Base-by-base conservation (phyloP, 2,888 invertebrate genomes). In the Mimas tiliae region DNA sequence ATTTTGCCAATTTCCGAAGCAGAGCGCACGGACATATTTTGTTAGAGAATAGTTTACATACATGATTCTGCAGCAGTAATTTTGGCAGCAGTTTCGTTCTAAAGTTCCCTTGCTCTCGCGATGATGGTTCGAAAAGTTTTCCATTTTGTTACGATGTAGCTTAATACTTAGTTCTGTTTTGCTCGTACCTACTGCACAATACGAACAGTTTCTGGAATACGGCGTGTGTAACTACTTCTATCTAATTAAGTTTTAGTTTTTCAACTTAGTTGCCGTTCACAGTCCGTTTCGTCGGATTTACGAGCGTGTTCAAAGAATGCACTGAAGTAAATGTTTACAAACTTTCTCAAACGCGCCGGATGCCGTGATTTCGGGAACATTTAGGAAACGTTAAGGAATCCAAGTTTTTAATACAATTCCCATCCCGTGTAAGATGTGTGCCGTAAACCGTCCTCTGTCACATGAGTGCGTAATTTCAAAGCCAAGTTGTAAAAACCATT, bases 61-160 rank as follows among this genome's bases (percentile, higher is more conserved):
- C 74, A 74, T 69, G 75, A 73, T 77, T 70, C 74, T 68, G 72
- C 74, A 73, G 77, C 75, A 75, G 78, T 76, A 79, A 78, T 81
- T 82, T 86, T 84, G 87, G 82, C 84, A 86, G 74, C 80, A 73
- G 77, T 80, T 79, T 78, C 80, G 74, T 83, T 80, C 79, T 75
- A 75, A 85, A 84, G 80, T 86, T 82, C 74, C 70, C 75, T 76
- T 80, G 79, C 78, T 79, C 75, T 74, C 73, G 68, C 73, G 69
- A 73, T 76, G 75, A 79, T 78, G 79, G 81, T 81, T 81, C 74
- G 71, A 69, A 80, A 80, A 80, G 71, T 79, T 79, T 73, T 75
- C 71, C 65, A 78, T 79, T 73, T 75, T 68, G 65, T 67, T 70
- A 67, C 80, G 76, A 74, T 78, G 76, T 70, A 77, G 76, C 34